Percentiles rank a stretch among this genome's conserved stretches.
phyloP scores from a whole-genome alignment of 2,888 invertebrate genomes.

The Cataglyphis rosenhaueri region DNA sequence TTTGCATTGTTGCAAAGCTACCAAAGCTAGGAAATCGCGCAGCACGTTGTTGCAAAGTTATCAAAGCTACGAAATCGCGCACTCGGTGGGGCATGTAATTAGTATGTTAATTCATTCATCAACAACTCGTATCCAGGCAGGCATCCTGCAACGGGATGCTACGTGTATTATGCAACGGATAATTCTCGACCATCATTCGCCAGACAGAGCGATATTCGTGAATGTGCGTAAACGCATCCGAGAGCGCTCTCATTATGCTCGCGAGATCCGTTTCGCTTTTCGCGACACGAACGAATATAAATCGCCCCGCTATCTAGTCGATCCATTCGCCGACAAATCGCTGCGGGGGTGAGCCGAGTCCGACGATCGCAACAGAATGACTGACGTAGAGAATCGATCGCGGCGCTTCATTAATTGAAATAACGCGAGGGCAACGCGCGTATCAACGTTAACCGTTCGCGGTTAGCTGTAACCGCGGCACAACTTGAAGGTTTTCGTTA shows the following conservation, averaged over 20 bases:
- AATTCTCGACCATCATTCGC: conserved; percentile 51
- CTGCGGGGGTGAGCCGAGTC: background rate
- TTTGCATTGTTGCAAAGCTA: conserved; percentile 46
- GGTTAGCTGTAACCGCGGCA: background rate
- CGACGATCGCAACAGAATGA: conserved; percentile 2
- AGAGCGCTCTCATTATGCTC: background rate
- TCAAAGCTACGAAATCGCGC: conserved; percentile 47
- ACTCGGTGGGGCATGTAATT: conserved; percentile 47
- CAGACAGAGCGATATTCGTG: conserved; percentile 6
- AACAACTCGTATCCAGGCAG: conserved; percentile 43
- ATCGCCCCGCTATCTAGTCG: conserved; percentile 31
- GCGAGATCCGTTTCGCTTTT: background rate
- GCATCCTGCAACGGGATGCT: conserved; percentile 32
- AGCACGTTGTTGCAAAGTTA: conserved; percentile 43
- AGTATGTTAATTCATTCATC: conserved; percentile 55
- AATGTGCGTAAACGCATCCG: conserved; percentile 19
- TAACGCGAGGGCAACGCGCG: conserved; percentile 14
- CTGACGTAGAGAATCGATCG: conserved; percentile 13
- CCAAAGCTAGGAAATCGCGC: conserved; percentile 47
- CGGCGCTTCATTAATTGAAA: background rate
- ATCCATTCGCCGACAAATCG: conserved; percentile 39
- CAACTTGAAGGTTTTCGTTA: conserved; percentile 27
- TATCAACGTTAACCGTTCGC: conserved; percentile 27
- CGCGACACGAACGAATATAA: background rate
- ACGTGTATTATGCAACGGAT: conserved; percentile 48